Evolutionary conservation across 1,140 invertebrate species (phyloP).

Genomic region (Globodera ellingtonae): DNA sequence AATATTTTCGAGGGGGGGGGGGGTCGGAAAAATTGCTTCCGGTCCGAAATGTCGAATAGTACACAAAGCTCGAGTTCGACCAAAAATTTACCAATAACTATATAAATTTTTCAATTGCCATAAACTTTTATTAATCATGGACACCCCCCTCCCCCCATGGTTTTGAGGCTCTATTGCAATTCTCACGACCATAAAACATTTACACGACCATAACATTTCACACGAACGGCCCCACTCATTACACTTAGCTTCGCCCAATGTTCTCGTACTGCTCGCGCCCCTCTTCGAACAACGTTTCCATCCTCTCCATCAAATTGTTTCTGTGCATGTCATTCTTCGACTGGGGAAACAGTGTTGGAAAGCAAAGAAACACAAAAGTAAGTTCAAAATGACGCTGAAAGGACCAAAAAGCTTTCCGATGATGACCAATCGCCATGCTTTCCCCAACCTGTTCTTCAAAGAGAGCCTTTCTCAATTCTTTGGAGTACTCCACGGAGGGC

Average conservation of each 20-base stretch:
- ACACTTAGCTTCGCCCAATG: background rate
- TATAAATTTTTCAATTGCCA: too few species aligned
- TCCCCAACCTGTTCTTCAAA: slow-evolving; percentile 19
- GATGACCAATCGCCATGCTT: background rate
- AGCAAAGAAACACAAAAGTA: slow-evolving; percentile 16
- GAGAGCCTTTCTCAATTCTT: slow-evolving; percentile 13
- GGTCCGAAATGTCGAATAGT: too few species aligned
- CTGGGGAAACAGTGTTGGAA: slow-evolving; percentile 15
- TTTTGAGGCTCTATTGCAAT: too few species aligned
- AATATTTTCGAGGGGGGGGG: too few species aligned
- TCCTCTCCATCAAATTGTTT: slow-evolving; percentile 18
- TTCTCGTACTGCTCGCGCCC: slow-evolving; percentile 14
- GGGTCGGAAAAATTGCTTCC: too few species aligned
- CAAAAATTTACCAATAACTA: too few species aligned
- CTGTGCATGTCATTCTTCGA: slow-evolving; percentile 8
- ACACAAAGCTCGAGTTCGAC: too few species aligned
- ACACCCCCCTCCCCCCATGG: too few species aligned
- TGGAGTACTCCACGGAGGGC: slow-evolving; percentile 10
- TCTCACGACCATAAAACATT: too few species aligned
- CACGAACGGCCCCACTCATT: too few species aligned
- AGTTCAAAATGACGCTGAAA: slow-evolving; percentile 28
- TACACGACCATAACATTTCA: too few species aligned
- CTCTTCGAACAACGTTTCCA: slow-evolving; percentile 28
- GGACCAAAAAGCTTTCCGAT: background rate
- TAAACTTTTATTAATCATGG: too few species aligned